Base-by-base conservation (phyloP, 2,797 vertebrate species). In the Acrossocheilus wenchowensis region DNA sequence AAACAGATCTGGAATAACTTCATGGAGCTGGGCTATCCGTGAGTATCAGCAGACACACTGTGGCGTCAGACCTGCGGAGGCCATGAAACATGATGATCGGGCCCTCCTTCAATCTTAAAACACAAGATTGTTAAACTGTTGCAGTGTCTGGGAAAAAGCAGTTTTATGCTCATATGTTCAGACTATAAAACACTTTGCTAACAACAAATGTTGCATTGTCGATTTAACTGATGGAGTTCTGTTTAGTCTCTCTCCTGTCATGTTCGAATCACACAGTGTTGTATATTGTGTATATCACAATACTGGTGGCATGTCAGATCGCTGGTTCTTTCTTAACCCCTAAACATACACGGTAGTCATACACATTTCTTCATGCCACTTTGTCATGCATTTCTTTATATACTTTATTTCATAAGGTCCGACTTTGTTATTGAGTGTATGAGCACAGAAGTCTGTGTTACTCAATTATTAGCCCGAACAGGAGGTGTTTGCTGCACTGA, bases 1-100 rank as follows among this genome's bases (percentile, higher is more conserved):
- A 99, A 99, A 92, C 98, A 99, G 93, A 99, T 99, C 95, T 99
- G 98, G 98, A 99, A 99, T 93, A 99, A 99, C 93, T 99, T 99
- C 92, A 99, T 99, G 98, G 98, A 99, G 91, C 95, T 99, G 1
- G 98, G 98, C 86, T 97, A 97, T 90, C 97, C 97, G 97, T 97
- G 93, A 92, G 92, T 90, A 84, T 82, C 72, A 74, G 45, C 45
- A 74, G 45, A 74, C 26, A 74, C 12, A 45, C 45, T 23, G 41
- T 15, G 6, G 41, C 23, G n/a, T 30, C 74, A 36, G 7, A 62
- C 36, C 14, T 7, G 48, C 30, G 15, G 43, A 74, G 14, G 14
- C 41, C 43, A 74, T 73, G 71, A n/a, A 48, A 30, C n/a, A 23
- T 34, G 62, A 66, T 7, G 26, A 64, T 14, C 1, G 11, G 60